Percentiles rank a stretch among this genome's conserved stretches.
Evolutionary conservation across 1,140 invertebrate genomes (phyloP).

Genomic region (Oryctes rhinoceros): DNA sequence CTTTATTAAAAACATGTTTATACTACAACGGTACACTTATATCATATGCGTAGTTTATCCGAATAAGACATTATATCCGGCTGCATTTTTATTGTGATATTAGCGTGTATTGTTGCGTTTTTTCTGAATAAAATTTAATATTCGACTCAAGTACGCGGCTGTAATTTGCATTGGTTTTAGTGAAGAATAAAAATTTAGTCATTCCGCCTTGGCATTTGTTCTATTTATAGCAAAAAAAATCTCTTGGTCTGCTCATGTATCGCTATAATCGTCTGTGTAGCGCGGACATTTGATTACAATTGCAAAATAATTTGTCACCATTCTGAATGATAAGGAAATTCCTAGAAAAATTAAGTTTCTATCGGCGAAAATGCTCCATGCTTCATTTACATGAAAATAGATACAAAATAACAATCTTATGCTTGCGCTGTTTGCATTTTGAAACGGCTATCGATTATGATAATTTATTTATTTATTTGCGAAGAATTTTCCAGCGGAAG

Average conservation of each 20-base stretch:
- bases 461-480: too few species aligned
- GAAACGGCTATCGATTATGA: too few species aligned
- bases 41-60: neutral
- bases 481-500: too few species aligned
- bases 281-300: neutral
- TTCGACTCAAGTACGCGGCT: neutral
- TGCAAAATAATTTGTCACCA: conserved; percentile 28
- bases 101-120: neutral
- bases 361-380: neutral
- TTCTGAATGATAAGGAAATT: neutral
- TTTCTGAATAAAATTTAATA: conserved; percentile 14
- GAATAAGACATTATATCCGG: neutral
- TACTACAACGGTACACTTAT: neutral
- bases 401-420: too few species aligned
- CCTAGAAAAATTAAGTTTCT: conserved; percentile 20
- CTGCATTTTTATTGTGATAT: conserved; percentile 10
- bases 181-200: conserved; percentile 19
- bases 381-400: neutral
- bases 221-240: conserved; percentile 17
- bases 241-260: conserved; percentile 11
- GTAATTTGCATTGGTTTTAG: neutral
- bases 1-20: neutral
- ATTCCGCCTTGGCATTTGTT: conserved; percentile 26
- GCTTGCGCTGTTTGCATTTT: neutral
- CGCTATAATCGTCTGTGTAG: neutral